phyloP scores from a whole-genome alignment of 2,888 invertebrate genomes.

The Dermolepida albohirtum region DNA sequence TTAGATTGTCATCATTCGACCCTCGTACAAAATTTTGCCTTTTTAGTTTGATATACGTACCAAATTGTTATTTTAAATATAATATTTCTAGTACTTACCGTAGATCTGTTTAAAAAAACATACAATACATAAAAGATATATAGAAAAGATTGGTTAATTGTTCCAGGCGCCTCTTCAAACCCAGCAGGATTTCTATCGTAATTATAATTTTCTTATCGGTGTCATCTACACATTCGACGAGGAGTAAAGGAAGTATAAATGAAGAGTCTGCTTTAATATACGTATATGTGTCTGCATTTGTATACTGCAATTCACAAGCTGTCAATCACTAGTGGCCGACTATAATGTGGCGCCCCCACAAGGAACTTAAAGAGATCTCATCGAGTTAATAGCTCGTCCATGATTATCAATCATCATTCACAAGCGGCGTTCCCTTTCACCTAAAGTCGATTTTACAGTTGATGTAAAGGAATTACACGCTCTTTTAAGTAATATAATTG shows the following conservation, averaged over 20 bases:
- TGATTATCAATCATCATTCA: constrained; percentile 52
- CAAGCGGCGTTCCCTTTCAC: constrained; percentile 2
- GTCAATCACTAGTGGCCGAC: constrained; percentile 42
- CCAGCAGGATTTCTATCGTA: constrained; percentile 32
- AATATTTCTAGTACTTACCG: no score
- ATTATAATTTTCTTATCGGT: constrained; percentile 38
- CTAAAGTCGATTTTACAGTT: constrained; percentile 36
- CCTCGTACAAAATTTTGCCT: no score
- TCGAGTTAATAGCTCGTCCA: constrained; percentile 51
- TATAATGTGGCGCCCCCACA: constrained; percentile 49
- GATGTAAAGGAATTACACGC: constrained; percentile 23
- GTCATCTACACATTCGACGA: constrained; percentile 28
- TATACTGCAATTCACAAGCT: constrained; percentile 32
- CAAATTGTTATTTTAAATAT: no score
- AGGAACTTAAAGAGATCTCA: constrained; percentile 47
- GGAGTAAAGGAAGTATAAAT: constrained; percentile 21
- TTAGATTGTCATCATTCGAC: no score
- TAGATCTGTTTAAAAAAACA: no score
- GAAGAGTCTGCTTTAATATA: neutral
- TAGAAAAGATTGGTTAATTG: constrained; percentile 28
- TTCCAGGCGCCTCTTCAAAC: constrained; percentile 37
- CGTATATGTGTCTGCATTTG: neutral
- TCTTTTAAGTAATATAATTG: neutral
- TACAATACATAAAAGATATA: no score
- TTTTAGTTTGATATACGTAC: no score